Evolutionary conservation across 37 sponge, comb jelly and placozoan genomes (phyloP).

Genomic region (Geodia barretti): DNA sequence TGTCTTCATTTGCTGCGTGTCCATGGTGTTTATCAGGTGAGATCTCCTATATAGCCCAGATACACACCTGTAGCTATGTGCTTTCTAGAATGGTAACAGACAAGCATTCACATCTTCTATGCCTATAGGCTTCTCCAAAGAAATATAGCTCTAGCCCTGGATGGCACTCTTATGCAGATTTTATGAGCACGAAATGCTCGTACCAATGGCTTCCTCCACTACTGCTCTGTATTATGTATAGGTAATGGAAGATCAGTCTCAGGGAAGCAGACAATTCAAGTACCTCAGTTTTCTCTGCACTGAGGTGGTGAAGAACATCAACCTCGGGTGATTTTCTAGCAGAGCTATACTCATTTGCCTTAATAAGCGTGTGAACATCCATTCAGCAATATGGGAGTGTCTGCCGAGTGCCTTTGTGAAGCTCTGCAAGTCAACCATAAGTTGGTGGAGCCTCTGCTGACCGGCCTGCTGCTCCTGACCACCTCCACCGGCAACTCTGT

Average conservation of each 20-base stretch:
- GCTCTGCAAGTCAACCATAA: constrained; percentile 29
- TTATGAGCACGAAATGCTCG: too few relatives aligned
- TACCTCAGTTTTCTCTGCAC: neutral
- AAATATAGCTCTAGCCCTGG: too few relatives aligned
- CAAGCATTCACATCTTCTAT: too few relatives aligned
- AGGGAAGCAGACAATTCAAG: constrained; percentile 11
- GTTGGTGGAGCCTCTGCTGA: constrained; percentile 33
- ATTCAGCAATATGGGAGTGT: neutral
- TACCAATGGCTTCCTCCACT: neutral
- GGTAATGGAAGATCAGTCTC: constrained; percentile 26
- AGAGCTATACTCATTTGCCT: neutral
- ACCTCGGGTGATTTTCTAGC: neutral
- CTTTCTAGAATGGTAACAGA: too few relatives aligned
- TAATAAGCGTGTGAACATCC: neutral
- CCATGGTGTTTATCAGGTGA: constrained; percentile 46
- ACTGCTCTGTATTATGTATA: neutral
- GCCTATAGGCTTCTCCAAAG: too few relatives aligned
- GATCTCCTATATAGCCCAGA: too few relatives aligned
- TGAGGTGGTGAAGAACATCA: neutral
- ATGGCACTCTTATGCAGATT: too few relatives aligned
- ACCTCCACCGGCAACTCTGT: neutral
- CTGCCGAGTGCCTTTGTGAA: constrained; percentile 12
- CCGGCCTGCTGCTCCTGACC: neutral
- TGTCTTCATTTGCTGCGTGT: constrained; percentile 25
- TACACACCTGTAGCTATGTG: too few relatives aligned